Conservation (phyloP, 2,888 invertebrate genomes). For the Syritta pipiens region DNA sequence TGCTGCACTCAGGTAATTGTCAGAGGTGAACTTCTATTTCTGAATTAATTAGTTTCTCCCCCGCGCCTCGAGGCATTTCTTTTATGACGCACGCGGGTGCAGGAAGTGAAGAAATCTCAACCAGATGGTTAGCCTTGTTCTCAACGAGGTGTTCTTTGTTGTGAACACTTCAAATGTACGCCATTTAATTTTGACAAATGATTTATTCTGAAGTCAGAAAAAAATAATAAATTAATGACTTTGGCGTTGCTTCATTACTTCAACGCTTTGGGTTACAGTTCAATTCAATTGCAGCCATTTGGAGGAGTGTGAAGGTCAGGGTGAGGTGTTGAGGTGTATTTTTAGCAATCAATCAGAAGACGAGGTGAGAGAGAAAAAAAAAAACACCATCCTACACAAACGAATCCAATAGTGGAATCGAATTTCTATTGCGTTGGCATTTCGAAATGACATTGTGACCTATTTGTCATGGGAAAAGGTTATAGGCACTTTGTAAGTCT, state of each 20-base stretch:
- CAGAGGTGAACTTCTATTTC: slow-evolving; percentile 41
- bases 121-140: slow-evolving; percentile 25
- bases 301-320: slow-evolving; percentile 53
- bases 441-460: slow-evolving; percentile 29
- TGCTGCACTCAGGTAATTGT: slow-evolving; percentile 21
- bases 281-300: background rate
- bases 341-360: slow-evolving; percentile 37
- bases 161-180: background rate
- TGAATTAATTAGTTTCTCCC: background rate
- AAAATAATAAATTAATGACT: background rate
- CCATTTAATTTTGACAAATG: background rate
- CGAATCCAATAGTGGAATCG: slow-evolving; percentile 9
- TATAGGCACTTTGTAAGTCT: too few species aligned
- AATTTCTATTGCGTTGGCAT: slow-evolving; percentile 52
- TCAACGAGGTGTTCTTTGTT: slow-evolving; percentile 7
- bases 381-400: too few species aligned
- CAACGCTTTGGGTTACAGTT: slow-evolving; percentile 4
- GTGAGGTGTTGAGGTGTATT: slow-evolving; percentile 14
- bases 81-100: slow-evolving; percentile 14
- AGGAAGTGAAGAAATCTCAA: slow-evolving; percentile 48
- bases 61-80: background rate
- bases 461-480: slow-evolving; percentile 1
- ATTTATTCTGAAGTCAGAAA: slow-evolving; percentile 7
- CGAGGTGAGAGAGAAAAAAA: background rate
- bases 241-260: background rate